Evolutionary conservation across 2,888 invertebrate genomes (phyloP).

Genomic region (Coelogynopora nodosa): DNA sequence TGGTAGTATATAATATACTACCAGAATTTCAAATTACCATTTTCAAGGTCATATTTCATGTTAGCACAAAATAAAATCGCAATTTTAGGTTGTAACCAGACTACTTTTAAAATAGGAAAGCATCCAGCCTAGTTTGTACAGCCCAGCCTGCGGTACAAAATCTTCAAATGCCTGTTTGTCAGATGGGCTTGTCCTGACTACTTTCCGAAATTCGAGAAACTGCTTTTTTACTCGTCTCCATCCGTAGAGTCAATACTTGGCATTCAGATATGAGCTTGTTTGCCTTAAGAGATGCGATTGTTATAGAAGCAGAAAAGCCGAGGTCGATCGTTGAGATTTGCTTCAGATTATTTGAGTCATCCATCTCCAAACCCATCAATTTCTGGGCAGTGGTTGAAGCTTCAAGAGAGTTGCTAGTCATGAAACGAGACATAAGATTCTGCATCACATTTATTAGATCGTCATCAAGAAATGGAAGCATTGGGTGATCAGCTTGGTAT

Average conservation of each 20-base stretch:
- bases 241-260: conserved; percentile 14
- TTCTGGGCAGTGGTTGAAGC: background rate
- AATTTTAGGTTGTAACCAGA: too few species aligned
- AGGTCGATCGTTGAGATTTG: background rate
- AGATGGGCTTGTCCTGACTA: conserved; percentile 13
- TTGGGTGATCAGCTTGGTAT: background rate
- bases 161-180: conserved; percentile 24
- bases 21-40: too few species aligned
- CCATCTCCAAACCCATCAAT: background rate
- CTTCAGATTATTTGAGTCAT: background rate
- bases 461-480: background rate
- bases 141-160: too few species aligned
- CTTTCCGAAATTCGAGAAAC: conserved; percentile 21
- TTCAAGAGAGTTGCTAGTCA: background rate
- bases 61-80: too few species aligned
- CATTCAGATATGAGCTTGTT: conserved; percentile 21
- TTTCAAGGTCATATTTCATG: too few species aligned
- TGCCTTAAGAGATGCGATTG: conserved; percentile 13
- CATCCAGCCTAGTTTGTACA: conserved; percentile 12
- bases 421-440: background rate
- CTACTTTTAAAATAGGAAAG: conserved; percentile 5
- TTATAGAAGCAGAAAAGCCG: conserved; percentile 24
- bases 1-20: too few species aligned
- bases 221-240: conserved; percentile 13
- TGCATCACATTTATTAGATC: background rate